Conservation (phyloP, 92 coral and sea anemone species). For the Virgularia gustaviana region DNA sequence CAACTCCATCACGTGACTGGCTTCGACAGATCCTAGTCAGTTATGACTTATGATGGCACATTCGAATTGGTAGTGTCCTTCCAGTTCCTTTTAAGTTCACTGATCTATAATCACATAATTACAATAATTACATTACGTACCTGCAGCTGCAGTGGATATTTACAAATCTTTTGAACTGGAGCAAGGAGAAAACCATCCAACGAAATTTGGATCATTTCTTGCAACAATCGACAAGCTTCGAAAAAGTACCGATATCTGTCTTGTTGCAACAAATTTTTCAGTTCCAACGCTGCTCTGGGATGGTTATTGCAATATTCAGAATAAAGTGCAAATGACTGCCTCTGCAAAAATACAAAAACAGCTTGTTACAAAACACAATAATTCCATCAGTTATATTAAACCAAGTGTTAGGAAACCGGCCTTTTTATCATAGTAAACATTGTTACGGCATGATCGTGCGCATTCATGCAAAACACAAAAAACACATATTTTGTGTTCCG, state of each 20-base stretch:
- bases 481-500: too few species aligned
- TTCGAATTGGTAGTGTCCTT: too few species aligned
- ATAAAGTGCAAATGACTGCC: constrained; percentile 76
- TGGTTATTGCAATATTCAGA: constrained; percentile 98
- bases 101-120: neutral
- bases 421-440: too few species aligned
- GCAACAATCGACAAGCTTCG: constrained; percentile 97
- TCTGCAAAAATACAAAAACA: constrained; percentile 45
- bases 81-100: too few species aligned
- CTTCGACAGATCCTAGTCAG: too few species aligned
- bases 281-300: constrained; percentile 87
- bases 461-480: too few species aligned
- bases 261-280: constrained; percentile 69
- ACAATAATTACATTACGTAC: constrained; percentile 47
- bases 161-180: constrained; percentile 98
- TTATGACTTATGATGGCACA: too few species aligned
- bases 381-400: too few species aligned
- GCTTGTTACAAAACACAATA: too few species aligned
- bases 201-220: constrained; percentile 89
- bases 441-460: too few species aligned
- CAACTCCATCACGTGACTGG: too few species aligned
- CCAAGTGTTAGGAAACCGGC: too few species aligned
- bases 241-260: constrained; percentile 92
- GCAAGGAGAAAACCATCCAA: constrained; percentile 89
- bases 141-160: constrained; percentile 91